Conservation (phyloP, 92 coral and sea anemone genomes). For the Umimayanthus chanpuru region DNA sequence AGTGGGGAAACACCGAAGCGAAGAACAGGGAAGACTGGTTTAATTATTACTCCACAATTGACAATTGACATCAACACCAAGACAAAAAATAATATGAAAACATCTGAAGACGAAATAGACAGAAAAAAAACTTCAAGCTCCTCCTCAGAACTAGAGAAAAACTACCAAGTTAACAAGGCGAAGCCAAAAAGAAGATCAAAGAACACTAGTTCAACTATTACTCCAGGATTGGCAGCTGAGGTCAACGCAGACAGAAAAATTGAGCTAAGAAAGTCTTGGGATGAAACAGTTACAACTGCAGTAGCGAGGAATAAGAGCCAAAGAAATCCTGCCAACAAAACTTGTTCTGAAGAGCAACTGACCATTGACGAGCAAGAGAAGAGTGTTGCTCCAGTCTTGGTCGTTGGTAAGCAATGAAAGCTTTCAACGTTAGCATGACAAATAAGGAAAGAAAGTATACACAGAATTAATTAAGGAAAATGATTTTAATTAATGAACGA, state of each 20-base stretch:
- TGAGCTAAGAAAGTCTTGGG: neutral
- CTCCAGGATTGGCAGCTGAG: conserved; percentile 10
- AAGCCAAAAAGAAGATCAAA: neutral
- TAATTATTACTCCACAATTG: neutral
- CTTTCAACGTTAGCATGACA: neutral
- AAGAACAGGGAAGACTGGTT: neutral
- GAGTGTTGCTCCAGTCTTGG: neutral
- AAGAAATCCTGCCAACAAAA: neutral
- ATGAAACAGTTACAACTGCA: neutral
- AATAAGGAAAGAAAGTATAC: neutral
- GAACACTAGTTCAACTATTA: neutral
- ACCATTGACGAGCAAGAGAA: neutral
- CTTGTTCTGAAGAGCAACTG: neutral
- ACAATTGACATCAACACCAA: neutral
- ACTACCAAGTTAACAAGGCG: neutral
- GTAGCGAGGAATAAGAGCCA: neutral
- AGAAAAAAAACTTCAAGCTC: neutral
- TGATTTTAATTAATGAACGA: neutral
- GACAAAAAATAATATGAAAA: neutral
- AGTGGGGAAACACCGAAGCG: neutral
- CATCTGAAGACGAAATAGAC: neutral
- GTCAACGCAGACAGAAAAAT: neutral
- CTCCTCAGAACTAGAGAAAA: conserved; percentile 5
- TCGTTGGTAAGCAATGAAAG: neutral
- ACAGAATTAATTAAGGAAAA: neutral